A percentile compares a stretch with the other conserved stretches of the same genome.
These are phyloP conservation scores for Drosophila arizonae DNA, from an alignment of 1,140 invertebrate species.

Conservation along the genomic window DNA sequence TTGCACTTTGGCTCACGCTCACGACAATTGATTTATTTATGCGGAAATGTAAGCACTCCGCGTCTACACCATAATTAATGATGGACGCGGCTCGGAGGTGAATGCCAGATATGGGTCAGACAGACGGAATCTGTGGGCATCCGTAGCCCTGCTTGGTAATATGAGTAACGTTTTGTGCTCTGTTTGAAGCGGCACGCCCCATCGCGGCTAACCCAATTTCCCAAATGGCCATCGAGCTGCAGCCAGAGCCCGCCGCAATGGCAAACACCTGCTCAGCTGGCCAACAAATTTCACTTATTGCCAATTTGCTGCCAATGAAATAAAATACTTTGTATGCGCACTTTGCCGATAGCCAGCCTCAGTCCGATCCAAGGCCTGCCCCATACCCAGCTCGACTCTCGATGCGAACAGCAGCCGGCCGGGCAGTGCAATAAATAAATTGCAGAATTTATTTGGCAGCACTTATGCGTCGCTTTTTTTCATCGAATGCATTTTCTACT, in stretches of 20 bases:
- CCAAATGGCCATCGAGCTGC: background rate
- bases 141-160: slow-evolving; percentile 22
- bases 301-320: slow-evolving; percentile 79
- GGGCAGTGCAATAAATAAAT: slow-evolving; percentile 76
- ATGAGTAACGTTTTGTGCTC: slow-evolving; percentile 24
- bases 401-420: slow-evolving; percentile 48
- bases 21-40: slow-evolving; percentile 58
- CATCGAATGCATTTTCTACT: slow-evolving; percentile 75
- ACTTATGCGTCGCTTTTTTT: slow-evolving; percentile 76
- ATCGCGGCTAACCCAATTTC: slow-evolving; percentile 60
- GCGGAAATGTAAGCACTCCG: slow-evolving; percentile 47
- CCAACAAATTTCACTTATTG: slow-evolving; percentile 81
- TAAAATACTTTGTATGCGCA: slow-evolving; percentile 69
- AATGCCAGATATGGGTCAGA: slow-evolving; percentile 46
- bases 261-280: slow-evolving; percentile 66
- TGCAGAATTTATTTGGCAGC: slow-evolving; percentile 80
- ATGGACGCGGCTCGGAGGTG: slow-evolving; percentile 15
- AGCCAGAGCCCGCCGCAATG: background rate
- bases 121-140: background rate
- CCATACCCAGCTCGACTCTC: background rate
- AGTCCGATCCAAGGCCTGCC: slow-evolving; percentile 29
- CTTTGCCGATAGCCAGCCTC: slow-evolving; percentile 56
- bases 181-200: slow-evolving; percentile 11
- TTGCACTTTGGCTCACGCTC: slow-evolving; percentile 56
- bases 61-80: slow-evolving; percentile 46